Evolutionary conservation across 1,140 invertebrate genomes (phyloP).

Genomic region (Melanaphis sacchari): DNA sequence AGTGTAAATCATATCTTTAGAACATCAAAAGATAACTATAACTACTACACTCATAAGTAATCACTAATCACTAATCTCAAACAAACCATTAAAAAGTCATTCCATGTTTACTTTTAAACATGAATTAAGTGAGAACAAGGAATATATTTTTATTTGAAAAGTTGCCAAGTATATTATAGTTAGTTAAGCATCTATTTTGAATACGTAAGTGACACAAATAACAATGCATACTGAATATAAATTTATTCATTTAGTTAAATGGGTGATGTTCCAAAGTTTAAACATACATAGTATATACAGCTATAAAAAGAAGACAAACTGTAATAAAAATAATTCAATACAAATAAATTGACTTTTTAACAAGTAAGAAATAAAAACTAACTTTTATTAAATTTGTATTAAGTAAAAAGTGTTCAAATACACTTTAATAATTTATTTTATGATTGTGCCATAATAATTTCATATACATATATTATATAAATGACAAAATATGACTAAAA

Average conservation of each 20-base stretch:
- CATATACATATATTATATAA: too few species aligned
- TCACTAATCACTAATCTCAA: too few species aligned
- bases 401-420: neutral
- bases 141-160: slow-evolving; percentile 47
- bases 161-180: slow-evolving; percentile 19
- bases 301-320: neutral
- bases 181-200: slow-evolving; percentile 44
- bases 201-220: slow-evolving; percentile 38
- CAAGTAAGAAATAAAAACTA: too few species aligned
- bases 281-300: neutral
- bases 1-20: too few species aligned
- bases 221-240: slow-evolving; percentile 16
- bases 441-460: too few species aligned
- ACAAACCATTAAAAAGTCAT: neutral
- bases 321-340: neutral
- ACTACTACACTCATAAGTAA: neutral
- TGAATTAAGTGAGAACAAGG: slow-evolving; percentile 17
- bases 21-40: neutral
- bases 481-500: too few species aligned
- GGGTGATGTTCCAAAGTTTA: neutral
- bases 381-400: too few species aligned
- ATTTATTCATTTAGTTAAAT: neutral
- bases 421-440: too few species aligned
- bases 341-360: neutral
- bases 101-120: neutral